phyloP scores from a whole-genome alignment of 1,140 invertebrate genomes.

The Agrilus planipennis region DNA sequence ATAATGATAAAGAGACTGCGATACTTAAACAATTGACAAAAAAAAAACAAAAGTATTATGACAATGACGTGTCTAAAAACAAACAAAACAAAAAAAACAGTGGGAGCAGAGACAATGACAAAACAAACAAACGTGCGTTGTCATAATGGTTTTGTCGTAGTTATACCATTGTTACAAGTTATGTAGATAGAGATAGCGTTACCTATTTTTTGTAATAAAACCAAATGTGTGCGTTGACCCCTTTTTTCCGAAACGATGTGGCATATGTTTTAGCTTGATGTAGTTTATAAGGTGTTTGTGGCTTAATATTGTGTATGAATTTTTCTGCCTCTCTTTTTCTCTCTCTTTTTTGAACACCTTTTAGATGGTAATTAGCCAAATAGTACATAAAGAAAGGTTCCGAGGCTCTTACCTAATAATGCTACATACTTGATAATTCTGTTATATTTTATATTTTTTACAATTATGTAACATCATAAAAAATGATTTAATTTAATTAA shows the following conservation, averaged over 20 bases:
- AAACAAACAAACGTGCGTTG: slow-evolving; percentile 14
- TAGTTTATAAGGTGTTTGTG: slow-evolving; percentile 24
- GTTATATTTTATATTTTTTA: no score
- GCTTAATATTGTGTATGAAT: no score
- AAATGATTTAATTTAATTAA: no score
- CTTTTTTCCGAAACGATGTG: slow-evolving; percentile 7
- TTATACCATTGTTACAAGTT: slow-evolving; percentile 30
- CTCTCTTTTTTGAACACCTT: no score
- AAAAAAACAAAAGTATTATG: slow-evolving; percentile 31
- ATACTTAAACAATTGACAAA: slow-evolving; percentile 34
- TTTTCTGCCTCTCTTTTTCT: slow-evolving; percentile 3
- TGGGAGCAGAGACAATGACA: no score
- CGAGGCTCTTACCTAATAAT: slow-evolving; percentile 5
- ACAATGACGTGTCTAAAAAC: no score
- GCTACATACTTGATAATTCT: no score
- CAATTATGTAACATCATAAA: no score
- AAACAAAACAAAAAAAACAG: no score
- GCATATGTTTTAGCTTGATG: slow-evolving; percentile 24
- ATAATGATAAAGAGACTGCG: slow-evolving; percentile 33
- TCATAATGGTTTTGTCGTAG: slow-evolving; percentile 31
- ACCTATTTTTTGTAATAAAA: slow-evolving; percentile 29
- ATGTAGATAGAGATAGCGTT: slow-evolving; percentile 30
- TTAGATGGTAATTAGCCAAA: no score
- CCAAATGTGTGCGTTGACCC: slow-evolving; percentile 13
- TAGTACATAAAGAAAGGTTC: no score